Evolutionary conservation across 1,140 invertebrate genomes (phyloP), one percentile per base, ranked within the genome.

Genomic region (Heliconius hewitsoni): DNA sequence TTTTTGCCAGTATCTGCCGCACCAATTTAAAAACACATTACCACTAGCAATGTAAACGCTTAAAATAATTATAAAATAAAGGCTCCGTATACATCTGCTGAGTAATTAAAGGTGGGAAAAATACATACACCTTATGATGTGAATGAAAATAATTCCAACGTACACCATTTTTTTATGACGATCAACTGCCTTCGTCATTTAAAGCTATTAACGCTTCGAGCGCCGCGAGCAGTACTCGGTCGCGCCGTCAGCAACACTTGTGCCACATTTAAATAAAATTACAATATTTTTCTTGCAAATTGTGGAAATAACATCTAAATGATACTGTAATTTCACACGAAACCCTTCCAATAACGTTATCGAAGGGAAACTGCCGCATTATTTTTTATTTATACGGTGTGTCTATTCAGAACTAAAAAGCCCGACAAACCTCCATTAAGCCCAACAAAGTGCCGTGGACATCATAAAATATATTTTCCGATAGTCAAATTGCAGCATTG

Each of bases 391-490:
- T 66, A 66, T 66, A 66, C 60, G 27, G 8, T 4, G 18, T 66
- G 57, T 66, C 57, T 55, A 72, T 72, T 72, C 34, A 9, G 37
- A 72, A 42, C 34, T 42, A 72, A 39, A 72, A 42, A 72, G 82
- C 77, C 77, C 77, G 82, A 76, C 82, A 86, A 86, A 87, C 87
- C 85, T 76, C 86, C 86, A 89, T 89, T 90, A 89, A 92, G 86
- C 82, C 81, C 85, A 87, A 87, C 89, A 90, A 91, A 92, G 87
- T 89, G 85, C 88, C 82, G 72, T 85, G 86, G 89, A 90, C 87
- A 88, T 91, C 90, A 90, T 91, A 90, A 91, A 93, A 91, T 91
- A 92, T 93, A 91, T 93, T 90, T 93, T 87, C 87, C 90, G 91
- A 91, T 90, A 93, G 88, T 90, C 90, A 90, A 93, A 91, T 92